Percentiles rank a stretch among this genome's conserved stretches.
Evolutionary conservation across 2,797 vertebrate species (phyloP).

Genomic region (Natrix natrix): DNA sequence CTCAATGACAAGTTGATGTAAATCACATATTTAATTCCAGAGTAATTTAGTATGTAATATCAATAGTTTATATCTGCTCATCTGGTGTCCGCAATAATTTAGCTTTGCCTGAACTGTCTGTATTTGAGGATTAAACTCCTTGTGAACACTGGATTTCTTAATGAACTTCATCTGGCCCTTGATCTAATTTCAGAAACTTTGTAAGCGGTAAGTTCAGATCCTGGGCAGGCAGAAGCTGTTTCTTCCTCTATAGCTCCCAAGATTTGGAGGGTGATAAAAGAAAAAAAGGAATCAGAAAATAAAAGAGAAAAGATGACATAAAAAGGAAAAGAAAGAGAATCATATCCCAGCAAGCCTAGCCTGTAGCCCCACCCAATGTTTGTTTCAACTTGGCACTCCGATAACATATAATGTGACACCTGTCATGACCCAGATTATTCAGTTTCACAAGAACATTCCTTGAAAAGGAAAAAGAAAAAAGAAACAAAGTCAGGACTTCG

Average conservation of each 20-base stretch:
- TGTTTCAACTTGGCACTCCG: not conserved
- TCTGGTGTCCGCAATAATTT: slow-evolving; percentile 39
- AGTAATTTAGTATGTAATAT: slow-evolving; percentile 31
- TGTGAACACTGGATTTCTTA: not conserved
- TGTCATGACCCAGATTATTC: not conserved
- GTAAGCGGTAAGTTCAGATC: not conserved
- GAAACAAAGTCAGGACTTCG: not conserved
- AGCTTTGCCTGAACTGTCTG: not conserved
- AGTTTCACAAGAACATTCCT: not conserved
- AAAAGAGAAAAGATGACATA: not conserved
- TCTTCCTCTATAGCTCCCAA: not conserved
- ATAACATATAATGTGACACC: not conserved
- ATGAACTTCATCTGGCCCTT: not conserved
- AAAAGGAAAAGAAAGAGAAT: not conserved
- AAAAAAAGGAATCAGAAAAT: not conserved
- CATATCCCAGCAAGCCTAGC: not conserved
- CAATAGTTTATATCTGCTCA: slow-evolving; percentile 24
- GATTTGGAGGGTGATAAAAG: not conserved
- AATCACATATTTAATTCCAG: not conserved
- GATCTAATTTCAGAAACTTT: not conserved
- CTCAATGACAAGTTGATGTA: not conserved
- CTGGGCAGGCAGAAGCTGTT: not conserved
- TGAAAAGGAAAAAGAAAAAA: not conserved
- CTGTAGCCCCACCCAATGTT: not conserved
- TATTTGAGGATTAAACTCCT: not conserved